phyloP scores from a whole-genome alignment of 2,888 invertebrate genomes.

The Lepeophtheirus nordmannii region DNA sequence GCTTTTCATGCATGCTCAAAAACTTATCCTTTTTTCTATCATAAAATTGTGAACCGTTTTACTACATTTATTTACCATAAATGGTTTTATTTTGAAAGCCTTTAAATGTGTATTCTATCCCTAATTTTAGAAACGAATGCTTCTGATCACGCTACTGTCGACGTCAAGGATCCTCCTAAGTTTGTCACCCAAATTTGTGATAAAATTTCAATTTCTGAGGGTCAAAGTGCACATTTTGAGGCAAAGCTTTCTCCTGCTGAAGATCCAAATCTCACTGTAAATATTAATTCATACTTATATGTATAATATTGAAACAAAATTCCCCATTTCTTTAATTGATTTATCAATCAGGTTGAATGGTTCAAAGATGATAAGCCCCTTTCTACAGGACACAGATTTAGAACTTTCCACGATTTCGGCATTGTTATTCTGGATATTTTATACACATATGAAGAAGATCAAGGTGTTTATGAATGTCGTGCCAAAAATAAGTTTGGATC shows the following conservation, averaged over 20 bases:
- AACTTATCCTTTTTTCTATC: too few species aligned
- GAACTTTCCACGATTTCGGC: slow-evolving; percentile 94
- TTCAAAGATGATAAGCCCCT: slow-evolving; percentile 80
- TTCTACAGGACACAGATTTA: slow-evolving; percentile 84
- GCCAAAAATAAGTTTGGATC: slow-evolving; percentile 80
- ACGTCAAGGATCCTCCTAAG: slow-evolving; percentile 10
- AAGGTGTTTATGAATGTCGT: slow-evolving; percentile 79
- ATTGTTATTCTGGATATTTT: slow-evolving; percentile 87
- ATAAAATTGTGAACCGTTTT: too few species aligned
- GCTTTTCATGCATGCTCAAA: too few species aligned
- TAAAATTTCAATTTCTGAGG: slow-evolving; percentile 52
- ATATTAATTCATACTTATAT: too few species aligned
- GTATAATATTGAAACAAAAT: slow-evolving; percentile 29
- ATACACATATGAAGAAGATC: slow-evolving; percentile 91
- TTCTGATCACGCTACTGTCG: not conserved
- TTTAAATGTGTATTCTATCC: too few species aligned
- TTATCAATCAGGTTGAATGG: slow-evolving; percentile 55
- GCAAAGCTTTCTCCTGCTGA: slow-evolving; percentile 83
- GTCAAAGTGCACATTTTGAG: slow-evolving; percentile 86
- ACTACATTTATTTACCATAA: too few species aligned
- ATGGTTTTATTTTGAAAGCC: too few species aligned
- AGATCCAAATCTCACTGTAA: slow-evolving; percentile 74
- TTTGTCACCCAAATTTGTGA: slow-evolving; percentile 12
- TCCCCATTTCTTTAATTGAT: not conserved
- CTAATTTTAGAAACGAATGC: not conserved